Conservation (phyloP, 2,113 vertebrate species). For the Willisornis vidua region DNA sequence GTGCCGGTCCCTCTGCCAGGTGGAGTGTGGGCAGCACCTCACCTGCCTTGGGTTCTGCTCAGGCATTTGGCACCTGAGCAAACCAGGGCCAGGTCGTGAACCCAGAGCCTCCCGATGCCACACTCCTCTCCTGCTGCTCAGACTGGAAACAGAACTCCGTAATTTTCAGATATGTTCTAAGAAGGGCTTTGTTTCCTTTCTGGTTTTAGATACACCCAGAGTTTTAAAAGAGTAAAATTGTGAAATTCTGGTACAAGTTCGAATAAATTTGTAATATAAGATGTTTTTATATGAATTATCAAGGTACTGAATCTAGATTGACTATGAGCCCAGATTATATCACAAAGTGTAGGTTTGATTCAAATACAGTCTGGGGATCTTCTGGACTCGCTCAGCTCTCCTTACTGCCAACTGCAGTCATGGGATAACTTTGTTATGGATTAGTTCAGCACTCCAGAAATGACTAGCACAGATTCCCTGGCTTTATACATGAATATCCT, state of each 20-base stretch:
- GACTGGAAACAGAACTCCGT: not conserved
- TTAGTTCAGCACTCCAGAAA: conserved; percentile 10
- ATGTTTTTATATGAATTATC: not conserved
- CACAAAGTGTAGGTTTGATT: not conserved
- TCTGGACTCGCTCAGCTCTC: not conserved
- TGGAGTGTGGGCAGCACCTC: not conserved
- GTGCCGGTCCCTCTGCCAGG: not conserved
- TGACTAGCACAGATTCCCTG: not conserved
- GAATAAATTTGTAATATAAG: not conserved
- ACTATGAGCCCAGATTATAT: not conserved
- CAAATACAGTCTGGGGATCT: not conserved
- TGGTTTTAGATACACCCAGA: not conserved
- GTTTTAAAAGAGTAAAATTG: not conserved
- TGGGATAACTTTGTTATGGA: not conserved
- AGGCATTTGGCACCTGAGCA: not conserved
- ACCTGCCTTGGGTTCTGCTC: not conserved
- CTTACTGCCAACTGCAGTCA: not conserved
- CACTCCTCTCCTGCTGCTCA: not conserved
- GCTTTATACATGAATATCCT: not conserved
- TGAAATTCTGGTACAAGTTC: not conserved
- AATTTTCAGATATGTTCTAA: not conserved
- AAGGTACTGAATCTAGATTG: not conserved
- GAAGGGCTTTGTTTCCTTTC: not conserved
- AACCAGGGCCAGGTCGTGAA: not conserved
- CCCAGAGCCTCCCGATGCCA: not conserved